Conservation (phyloP, 2,888 invertebrate species). For the Gryllus longicercus region DNA sequence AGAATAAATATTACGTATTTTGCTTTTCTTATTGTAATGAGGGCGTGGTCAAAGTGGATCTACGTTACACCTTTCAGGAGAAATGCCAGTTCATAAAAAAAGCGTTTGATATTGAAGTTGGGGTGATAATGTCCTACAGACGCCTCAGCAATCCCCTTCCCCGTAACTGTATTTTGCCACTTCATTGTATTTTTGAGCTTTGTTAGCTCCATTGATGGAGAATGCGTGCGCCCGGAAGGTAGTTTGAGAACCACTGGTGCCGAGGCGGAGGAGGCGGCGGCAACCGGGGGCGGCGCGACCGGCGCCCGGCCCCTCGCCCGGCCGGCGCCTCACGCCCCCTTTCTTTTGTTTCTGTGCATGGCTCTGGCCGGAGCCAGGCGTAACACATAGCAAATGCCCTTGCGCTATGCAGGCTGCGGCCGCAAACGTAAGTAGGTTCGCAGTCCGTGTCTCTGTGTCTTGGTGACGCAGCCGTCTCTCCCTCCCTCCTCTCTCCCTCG, state of each 20-base stretch:
- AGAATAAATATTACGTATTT: too few relatives aligned
- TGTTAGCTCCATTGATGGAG: too few relatives aligned
- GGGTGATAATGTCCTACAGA: too few relatives aligned
- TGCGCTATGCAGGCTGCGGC: conserved; percentile 6
- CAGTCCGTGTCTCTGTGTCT: conserved; percentile 4
- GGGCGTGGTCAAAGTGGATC: too few relatives aligned
- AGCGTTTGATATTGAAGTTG: too few relatives aligned
- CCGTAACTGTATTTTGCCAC: too few relatives aligned
- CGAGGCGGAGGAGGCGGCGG: not conserved
- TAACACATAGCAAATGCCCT: not conserved
- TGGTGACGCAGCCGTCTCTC: not conserved
- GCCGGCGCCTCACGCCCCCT: not conserved
- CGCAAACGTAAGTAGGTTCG: conserved; percentile 1
- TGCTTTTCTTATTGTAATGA: too few relatives aligned
- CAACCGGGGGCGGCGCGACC: not conserved
- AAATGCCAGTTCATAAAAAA: too few relatives aligned
- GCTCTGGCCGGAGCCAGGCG: conserved; percentile 10
- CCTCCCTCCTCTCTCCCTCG: not conserved
- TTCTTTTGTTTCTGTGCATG: conserved; percentile 7
- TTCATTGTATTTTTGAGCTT: too few relatives aligned
- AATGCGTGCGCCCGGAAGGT: not conserved
- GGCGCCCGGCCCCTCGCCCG: not conserved
- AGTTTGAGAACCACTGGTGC: too few relatives aligned
- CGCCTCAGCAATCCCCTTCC: too few relatives aligned
- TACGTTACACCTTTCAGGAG: too few relatives aligned